phyloP scores from a whole-genome alignment of 1,140 invertebrate genomes.

The Steinernema khuongi region DNA sequence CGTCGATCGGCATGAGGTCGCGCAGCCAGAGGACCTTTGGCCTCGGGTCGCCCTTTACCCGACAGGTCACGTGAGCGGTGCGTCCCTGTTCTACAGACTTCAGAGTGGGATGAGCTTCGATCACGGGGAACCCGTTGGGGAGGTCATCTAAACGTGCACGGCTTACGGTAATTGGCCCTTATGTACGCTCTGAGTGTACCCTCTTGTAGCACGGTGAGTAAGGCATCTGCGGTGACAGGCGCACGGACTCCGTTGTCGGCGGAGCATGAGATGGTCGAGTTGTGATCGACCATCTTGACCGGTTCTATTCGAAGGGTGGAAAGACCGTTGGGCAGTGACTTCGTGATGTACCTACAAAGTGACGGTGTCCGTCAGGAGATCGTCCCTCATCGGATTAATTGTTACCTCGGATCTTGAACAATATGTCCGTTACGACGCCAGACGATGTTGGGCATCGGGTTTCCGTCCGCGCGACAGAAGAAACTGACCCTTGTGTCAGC shows the following conservation, averaged over 20 bases:
- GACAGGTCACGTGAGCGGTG: conserved; percentile 77
- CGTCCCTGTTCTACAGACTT: conserved; percentile 93
- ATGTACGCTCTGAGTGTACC: conserved; percentile 66
- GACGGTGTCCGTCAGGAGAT: neutral
- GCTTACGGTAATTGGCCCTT: neutral
- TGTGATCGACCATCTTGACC: conserved; percentile 74
- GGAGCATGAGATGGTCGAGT: conserved; percentile 85
- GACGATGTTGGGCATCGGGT: conserved; percentile 76
- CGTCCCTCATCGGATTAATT: conserved; percentile 36
- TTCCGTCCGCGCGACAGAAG: conserved; percentile 84
- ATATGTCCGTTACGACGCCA: conserved; percentile 83
- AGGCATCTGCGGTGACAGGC: conserved; percentile 79
- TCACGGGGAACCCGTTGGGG: conserved; percentile 81
- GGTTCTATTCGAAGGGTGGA: conserved; percentile 81
- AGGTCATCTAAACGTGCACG: conserved; percentile 66
- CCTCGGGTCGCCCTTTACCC: conserved; percentile 75
- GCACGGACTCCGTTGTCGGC: conserved; percentile 93
- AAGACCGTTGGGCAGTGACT: conserved; percentile 66
- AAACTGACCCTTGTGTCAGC: conserved; percentile 85
- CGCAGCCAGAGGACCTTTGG: conserved; percentile 85
- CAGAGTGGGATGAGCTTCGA: conserved; percentile 73
- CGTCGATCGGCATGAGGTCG: conserved; percentile 79
- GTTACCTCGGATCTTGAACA: conserved; percentile 69
- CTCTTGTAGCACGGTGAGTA: conserved; percentile 74
- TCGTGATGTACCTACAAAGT: conserved; percentile 61